Evolutionary conservation across 2,888 invertebrate genomes (phyloP), one percentile per base, ranked within the genome.

Genomic region (Dynastes maya): DNA sequence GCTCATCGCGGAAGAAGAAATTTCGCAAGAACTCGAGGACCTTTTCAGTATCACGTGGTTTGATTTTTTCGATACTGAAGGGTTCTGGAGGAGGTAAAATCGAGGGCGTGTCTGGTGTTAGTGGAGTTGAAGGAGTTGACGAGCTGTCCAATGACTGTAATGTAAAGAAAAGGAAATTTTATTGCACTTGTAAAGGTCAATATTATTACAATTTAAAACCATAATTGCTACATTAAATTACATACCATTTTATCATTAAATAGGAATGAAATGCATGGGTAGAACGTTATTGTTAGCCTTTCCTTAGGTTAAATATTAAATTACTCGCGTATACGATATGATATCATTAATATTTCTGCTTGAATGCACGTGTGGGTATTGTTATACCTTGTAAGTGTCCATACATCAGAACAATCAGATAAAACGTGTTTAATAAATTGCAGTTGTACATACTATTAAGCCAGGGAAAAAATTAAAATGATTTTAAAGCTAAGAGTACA

Each of bases 1-100:
- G 94, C 84, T 94, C 94, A 83, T 94, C 94, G 49, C 91, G 91
- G 89, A 94, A 94, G 90, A 94, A 94, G 86, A 92, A 94, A 78
- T 91, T 91, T 82, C 88, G 86, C 4, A 92, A 86, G 83, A 91
- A 91, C 55, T 89, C 87, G n/a, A 93, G 88, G 85, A 93, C 91
- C 77, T 85, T 86, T 37, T 89, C 88, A 67, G 86, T 86, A 83
- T 91, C 91, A 6, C 89, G 87, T 32, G 89, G 88, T 16, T 86
- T 88, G 51, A 91, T 88, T 5, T 86, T 83, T 65, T 88, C 85
- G 70, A 92, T 89, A 64, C 89, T 87, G 85, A 89, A 91, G 76
- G 88, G 87, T 78, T 85, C 85, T 49, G 79, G 76, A 58, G 79
- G 79, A 16, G 79, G 79, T 74, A 77, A 61, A 11, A 79, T 67